These are phyloP conservation scores for Melikaiella ostensackeni DNA, from an alignment of 2,888 invertebrate genomes.

Conservation along the genomic window DNA sequence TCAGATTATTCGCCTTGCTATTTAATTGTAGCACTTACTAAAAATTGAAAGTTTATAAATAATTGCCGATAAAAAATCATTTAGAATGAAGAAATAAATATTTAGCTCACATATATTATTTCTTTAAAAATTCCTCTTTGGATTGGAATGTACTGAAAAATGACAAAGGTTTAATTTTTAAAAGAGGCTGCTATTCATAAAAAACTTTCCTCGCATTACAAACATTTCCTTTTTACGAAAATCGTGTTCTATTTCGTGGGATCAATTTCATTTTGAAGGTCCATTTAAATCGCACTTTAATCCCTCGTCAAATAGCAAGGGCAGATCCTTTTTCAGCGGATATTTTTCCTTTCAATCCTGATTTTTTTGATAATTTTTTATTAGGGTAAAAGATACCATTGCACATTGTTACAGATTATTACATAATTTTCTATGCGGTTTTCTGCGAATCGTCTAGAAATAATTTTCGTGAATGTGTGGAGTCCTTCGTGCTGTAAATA, in stretches of 20 bases:
- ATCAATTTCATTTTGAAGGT: background rate
- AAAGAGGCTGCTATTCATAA: background rate
- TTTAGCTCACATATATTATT: background rate
- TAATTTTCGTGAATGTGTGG: background rate
- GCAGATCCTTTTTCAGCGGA: background rate
- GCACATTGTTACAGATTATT: background rate
- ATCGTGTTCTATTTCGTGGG: conserved; percentile 8
- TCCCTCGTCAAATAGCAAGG: background rate
- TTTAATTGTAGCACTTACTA: too few relatives aligned
- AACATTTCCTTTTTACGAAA: background rate
- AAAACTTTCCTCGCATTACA: background rate
- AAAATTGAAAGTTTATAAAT: background rate
- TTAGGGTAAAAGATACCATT: background rate
- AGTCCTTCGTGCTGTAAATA: background rate
- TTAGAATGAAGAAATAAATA: too few relatives aligned
- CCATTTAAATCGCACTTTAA: background rate
- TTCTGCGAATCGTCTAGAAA: background rate
- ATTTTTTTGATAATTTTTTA: background rate
- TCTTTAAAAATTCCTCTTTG: background rate
- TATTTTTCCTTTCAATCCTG: background rate
- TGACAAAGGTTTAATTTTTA: background rate
- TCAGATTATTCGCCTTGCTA: background rate
- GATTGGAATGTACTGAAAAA: background rate
- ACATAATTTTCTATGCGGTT: background rate
- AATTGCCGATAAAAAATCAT: background rate